Base-by-base conservation (phyloP, 2,888 invertebrate genomes). In the Harpalus rufipes region DNA sequence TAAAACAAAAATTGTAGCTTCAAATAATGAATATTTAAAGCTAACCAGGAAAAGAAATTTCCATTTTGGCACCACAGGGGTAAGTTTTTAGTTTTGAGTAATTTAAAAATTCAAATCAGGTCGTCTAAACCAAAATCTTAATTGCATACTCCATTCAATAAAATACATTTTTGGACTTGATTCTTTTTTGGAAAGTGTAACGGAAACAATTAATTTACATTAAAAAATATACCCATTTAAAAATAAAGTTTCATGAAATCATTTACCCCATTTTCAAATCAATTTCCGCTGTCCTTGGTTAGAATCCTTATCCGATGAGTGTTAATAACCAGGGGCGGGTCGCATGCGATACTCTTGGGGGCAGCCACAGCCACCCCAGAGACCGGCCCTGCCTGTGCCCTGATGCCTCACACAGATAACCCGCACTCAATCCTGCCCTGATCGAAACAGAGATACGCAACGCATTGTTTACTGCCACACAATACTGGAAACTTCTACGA, bases 381-480 rank as follows among this genome's bases (percentile, higher is more conserved):
- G 82, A 82, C 72, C 21, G 18, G 82, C 82, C 82, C 58, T 44
- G 82, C 82, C 82, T 72, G 72, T 82, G 82, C 68, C 82, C 82
- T 82, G 82, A 82, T 82, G 82, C 82, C 82, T 56, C 56, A 82
- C 82, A 82, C 82, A 68, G 82, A 82, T 82, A 82, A 65, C 82
- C 58, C 18, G 21, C 82, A 82, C 51, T 82, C 82, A 82, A 82
- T 82, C 82, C 82, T 65, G 68, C 16, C 72, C 72, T 74, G 72
- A 74, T 74, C 68, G 68, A 51, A 51, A 51, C 44, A 51, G 6
- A 51, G 44, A 51, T 51, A 51, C 32, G 32, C 32, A 51, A 51
- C 12, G 44, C 44, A 5, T 32, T 51, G 44, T 51, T 51, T 51
- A 51, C 44, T 51, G 44, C 44, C 44, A 12, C 10, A 51, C 44